Evolutionary conservation across 2,797 vertebrate genomes (phyloP).

Genomic region (Pagetopsis macropterus): DNA sequence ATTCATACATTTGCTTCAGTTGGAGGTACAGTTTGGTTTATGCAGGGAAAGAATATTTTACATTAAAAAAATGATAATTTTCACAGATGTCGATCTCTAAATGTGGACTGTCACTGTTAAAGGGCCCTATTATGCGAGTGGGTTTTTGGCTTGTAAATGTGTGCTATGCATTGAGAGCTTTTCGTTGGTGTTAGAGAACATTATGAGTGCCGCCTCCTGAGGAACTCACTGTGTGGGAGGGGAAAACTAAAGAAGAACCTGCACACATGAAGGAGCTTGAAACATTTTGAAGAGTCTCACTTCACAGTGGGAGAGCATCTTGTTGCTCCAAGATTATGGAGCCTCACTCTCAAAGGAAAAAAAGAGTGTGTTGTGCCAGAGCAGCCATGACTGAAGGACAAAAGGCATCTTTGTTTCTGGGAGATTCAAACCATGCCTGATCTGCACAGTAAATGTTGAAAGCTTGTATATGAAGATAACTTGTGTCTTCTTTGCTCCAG

Average conservation of each 20-base stretch:
- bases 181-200: slow-evolving; percentile 38
- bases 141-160: not conserved
- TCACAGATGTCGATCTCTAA: too few relatives aligned
- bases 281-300: slow-evolving; percentile 57
- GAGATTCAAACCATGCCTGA: slow-evolving; percentile 1
- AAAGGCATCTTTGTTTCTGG: slow-evolving; percentile 3
- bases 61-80: not conserved
- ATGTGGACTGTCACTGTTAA: too few relatives aligned
- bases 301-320: slow-evolving; percentile 66
- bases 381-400: slow-evolving; percentile 27
- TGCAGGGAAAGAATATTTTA: not conserved
- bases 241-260: slow-evolving; percentile 35
- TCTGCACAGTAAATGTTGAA: slow-evolving; percentile 7
- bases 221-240: slow-evolving; percentile 52
- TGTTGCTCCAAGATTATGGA: slow-evolving; percentile 64
- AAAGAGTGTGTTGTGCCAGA: slow-evolving; percentile 20
- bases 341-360: slow-evolving; percentile 43
- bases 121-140: too few relatives aligned
- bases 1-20: slow-evolving; percentile 20
- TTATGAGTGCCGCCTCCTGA: slow-evolving; percentile 55
- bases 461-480: slow-evolving; percentile 2
- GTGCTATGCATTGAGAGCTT: slow-evolving; percentile 28
- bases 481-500: not conserved
- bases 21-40: not conserved
- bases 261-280: slow-evolving; percentile 67